phyloP scores from a whole-genome alignment of 2,113 vertebrate species.

The Grantiella picta region DNA sequence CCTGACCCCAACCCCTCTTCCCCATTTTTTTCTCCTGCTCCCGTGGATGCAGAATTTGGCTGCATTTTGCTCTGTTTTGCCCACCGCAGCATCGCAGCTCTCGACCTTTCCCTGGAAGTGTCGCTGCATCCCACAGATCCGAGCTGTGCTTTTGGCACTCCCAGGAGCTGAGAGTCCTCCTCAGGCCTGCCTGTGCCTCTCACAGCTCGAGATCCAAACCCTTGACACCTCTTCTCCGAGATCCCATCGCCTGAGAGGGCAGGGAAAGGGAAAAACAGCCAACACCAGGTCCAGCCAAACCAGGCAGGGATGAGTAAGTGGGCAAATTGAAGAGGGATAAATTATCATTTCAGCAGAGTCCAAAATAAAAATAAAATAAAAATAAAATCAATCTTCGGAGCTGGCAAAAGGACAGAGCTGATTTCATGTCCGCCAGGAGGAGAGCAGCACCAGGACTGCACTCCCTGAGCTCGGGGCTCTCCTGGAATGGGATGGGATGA shows the following conservation, averaged over 20 bases:
- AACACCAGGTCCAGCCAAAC: background rate
- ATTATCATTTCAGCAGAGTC: background rate
- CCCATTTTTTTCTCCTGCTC: background rate
- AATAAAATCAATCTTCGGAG: conserved; percentile 25
- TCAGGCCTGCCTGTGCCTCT: background rate
- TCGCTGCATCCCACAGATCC: background rate
- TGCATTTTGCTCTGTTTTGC: background rate
- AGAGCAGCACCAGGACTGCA: background rate
- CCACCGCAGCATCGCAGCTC: accelerated
- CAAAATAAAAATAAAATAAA: background rate
- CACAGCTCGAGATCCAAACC: background rate
- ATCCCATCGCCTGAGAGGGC: background rate
- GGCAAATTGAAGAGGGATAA: background rate
- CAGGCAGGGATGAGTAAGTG: background rate
- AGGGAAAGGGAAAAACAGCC: background rate
- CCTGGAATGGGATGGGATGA: background rate
- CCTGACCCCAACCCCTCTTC: background rate
- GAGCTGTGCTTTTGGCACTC: background rate
- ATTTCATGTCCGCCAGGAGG: conserved; percentile 38
- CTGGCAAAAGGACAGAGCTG: conserved; percentile 27
- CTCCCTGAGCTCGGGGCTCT: background rate
- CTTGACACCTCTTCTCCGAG: background rate
- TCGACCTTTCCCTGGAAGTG: background rate
- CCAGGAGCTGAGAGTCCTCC: background rate
- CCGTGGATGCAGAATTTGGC: background rate